Conservation (phyloP, 2,113 vertebrate species). For the Daphoenositta chrysoptera region DNA sequence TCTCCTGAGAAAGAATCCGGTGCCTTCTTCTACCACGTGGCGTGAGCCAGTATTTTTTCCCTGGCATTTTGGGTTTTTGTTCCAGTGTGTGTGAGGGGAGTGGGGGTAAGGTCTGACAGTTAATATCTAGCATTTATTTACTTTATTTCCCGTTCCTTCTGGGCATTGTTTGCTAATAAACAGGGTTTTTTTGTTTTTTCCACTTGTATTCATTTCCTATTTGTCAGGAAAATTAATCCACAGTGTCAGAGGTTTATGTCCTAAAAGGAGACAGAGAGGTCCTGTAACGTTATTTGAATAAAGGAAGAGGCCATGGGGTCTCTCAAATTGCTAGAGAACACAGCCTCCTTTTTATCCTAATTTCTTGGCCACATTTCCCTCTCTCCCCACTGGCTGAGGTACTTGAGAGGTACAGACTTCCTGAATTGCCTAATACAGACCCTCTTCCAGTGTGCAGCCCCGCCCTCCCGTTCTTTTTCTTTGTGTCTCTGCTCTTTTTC, state of each 20-base stretch:
- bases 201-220: neutral
- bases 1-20: neutral
- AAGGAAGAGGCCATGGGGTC: neutral
- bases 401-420: neutral
- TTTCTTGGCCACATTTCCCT: neutral
- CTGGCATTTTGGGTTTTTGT: neutral
- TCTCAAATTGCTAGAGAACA: neutral
- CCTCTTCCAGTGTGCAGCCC: neutral
- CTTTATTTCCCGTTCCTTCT: neutral
- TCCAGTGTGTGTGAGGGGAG: neutral
- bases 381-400: neutral
- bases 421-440: neutral
- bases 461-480: neutral
- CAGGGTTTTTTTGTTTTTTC: neutral
- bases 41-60: neutral
- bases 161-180: neutral
- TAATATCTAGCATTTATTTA: neutral
- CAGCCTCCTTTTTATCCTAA: neutral
- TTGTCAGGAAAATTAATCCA: neutral
- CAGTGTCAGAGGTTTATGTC: neutral
- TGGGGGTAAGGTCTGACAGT: neutral
- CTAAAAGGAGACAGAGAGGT: neutral
- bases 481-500: neutral
- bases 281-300: neutral
- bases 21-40: fast-evolving